Evolutionary conservation across 1,140 invertebrate genomes (phyloP).

Genomic region (Magallana ariakensis): DNA sequence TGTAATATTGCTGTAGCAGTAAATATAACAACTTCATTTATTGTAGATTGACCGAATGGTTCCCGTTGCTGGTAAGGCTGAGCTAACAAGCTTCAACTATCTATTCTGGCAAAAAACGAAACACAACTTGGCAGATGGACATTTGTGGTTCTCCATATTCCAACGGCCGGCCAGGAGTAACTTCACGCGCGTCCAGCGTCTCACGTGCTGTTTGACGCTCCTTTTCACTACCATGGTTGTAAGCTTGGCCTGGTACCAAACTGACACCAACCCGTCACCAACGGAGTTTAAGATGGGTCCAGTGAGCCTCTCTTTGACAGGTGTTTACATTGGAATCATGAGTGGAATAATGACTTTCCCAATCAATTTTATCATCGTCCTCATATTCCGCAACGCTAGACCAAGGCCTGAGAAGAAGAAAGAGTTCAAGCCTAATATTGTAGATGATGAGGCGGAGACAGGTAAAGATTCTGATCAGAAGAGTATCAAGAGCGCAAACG

Average conservation of each 20-base stretch:
- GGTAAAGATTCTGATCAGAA: not conserved
- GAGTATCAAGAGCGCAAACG: not conserved
- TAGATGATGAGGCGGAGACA: not conserved
- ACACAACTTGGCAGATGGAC: constrained; percentile 67
- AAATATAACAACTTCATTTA: too few relatives aligned
- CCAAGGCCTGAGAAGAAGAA: constrained; percentile 47
- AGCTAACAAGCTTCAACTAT: constrained; percentile 67
- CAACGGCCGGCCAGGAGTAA: constrained; percentile 67
- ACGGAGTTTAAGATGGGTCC: constrained; percentile 60
- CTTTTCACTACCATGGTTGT: constrained; percentile 70
- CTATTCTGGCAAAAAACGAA: constrained; percentile 69
- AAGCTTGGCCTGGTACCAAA: constrained; percentile 67
- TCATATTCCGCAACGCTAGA: constrained; percentile 63
- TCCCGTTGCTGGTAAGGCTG: constrained; percentile 65
- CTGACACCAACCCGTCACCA: constrained; percentile 40
- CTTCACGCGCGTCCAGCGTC: constrained; percentile 69
- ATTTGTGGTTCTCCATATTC: constrained; percentile 73
- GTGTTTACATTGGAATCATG: constrained; percentile 62
- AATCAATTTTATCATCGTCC: constrained; percentile 64
- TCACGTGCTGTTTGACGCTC: constrained; percentile 70
- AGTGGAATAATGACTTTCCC: constrained; percentile 63
- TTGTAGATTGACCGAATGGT: constrained; percentile 69
- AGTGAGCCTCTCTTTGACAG: constrained; percentile 54
- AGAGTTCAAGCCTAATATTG: constrained; percentile 21
- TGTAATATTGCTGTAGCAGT: too few relatives aligned